A percentile compares a stretch with the other conserved stretches of the same genome.
These are phyloP conservation scores for Heterocephalus glaber DNA, from an alignment of 2,113 vertebrate genomes.

Conservation along the genomic window DNA sequence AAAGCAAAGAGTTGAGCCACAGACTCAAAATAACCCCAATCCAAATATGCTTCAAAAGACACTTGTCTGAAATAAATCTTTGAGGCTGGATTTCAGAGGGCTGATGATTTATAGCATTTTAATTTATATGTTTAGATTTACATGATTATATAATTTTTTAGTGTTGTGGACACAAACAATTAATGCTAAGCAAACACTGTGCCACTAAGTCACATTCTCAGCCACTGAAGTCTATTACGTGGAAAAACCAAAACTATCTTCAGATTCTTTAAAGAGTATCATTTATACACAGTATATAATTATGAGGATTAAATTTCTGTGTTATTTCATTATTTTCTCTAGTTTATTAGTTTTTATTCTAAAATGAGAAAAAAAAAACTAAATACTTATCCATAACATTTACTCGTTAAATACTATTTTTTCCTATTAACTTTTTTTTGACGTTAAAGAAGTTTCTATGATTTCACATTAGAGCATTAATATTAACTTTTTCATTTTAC, in stretches of 20 bases:
- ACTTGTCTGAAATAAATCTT: not conserved
- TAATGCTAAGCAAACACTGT: not conserved
- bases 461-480: not conserved
- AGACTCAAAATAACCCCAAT: not conserved
- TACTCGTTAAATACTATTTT: not conserved
- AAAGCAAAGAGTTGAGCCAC: not conserved
- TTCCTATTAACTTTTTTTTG: not conserved
- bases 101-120: not conserved
- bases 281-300: not conserved
- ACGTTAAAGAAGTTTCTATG: not conserved
- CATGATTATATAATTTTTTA: not conserved
- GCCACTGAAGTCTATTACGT: not conserved
- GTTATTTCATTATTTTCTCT: not conserved
- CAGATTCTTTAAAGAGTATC: conserved; percentile 16
- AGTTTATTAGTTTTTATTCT: conserved; percentile 33
- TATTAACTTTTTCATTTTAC: not conserved
- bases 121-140: conserved; percentile 4
- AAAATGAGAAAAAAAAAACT: not conserved
- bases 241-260: not conserved
- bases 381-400: not conserved
- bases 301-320: not conserved
- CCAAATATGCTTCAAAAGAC: not conserved
- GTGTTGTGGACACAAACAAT: not conserved
- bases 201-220: not conserved
- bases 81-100: not conserved